Evolutionary conservation across 2,797 vertebrate genomes (phyloP).

Genomic region (Pelobates cultripes): DNA sequence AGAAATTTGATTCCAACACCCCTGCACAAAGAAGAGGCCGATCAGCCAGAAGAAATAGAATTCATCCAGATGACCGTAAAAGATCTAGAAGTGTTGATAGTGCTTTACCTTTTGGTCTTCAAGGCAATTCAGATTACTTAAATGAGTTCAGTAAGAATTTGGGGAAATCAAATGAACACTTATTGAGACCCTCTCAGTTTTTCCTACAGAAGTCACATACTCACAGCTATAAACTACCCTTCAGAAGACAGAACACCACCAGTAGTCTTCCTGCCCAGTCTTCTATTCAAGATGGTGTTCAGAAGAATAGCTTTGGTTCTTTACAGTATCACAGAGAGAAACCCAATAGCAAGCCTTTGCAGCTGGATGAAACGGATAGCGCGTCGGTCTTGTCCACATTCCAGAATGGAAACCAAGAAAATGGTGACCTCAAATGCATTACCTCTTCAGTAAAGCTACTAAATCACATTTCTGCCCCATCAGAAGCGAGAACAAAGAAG

Average conservation of each 20-base stretch:
- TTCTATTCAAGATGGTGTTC: slow-evolving; percentile 50
- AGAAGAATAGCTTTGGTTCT: slow-evolving; percentile 65
- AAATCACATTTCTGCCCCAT: slow-evolving; percentile 43
- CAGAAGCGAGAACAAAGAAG: slow-evolving; percentile 67
- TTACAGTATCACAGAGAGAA: slow-evolving; percentile 58
- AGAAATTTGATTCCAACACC: slow-evolving; percentile 86
- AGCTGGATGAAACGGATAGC: slow-evolving; percentile 44
- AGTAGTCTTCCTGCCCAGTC: slow-evolving; percentile 62
- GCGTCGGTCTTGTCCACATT: slow-evolving; percentile 50
- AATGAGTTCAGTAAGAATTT: slow-evolving; percentile 71
- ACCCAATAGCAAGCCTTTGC: slow-evolving; percentile 23
- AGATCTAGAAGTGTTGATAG: slow-evolving; percentile 92
- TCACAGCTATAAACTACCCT: slow-evolving; percentile 58
- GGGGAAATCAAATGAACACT: slow-evolving; percentile 84
- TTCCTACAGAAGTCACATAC: slow-evolving; percentile 70
- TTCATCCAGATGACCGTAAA: slow-evolving; percentile 88
- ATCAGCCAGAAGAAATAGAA: slow-evolving; percentile 83
- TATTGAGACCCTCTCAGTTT: slow-evolving; percentile 84
- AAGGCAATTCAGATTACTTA: slow-evolving; percentile 67
- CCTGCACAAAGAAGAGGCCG: slow-evolving; percentile 84
- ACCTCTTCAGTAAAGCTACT: slow-evolving; percentile 69
- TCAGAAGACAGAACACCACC: slow-evolving; percentile 58
- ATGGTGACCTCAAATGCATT: slow-evolving; percentile 65
- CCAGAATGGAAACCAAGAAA: slow-evolving; percentile 62
- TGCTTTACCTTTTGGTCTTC: slow-evolving; percentile 75